Percentiles rank a stretch among this genome's conserved stretches.
phyloP scores from a whole-genome alignment of 2,113 vertebrate species.

The Leucosticte australis region DNA sequence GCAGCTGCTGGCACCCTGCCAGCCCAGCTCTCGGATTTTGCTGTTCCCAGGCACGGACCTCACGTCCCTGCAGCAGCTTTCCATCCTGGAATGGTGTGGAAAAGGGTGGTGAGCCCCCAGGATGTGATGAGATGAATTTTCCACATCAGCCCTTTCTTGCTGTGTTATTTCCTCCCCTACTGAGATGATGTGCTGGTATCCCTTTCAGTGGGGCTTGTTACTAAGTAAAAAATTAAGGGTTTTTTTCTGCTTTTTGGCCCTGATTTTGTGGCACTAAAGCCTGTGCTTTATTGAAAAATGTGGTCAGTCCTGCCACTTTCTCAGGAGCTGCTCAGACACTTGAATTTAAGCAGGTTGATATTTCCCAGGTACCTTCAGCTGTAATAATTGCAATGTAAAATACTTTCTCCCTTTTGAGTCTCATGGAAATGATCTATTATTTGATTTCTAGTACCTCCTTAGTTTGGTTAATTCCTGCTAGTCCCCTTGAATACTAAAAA shows the following conservation, averaged over 20 bases:
- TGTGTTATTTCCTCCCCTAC: rapidly evolving
- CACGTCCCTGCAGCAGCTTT: rapidly evolving
- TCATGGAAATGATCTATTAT: background rate
- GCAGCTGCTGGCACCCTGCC: background rate
- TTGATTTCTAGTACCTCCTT: background rate
- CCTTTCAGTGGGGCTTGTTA: background rate
- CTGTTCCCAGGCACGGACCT: background rate
- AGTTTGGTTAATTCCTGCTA: background rate
- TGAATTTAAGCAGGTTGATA: background rate
- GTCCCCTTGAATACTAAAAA: background rate
- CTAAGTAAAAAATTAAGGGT: rapidly evolving
- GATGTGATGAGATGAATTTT: background rate
- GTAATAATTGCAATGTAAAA: background rate
- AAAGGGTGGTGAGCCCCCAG: background rate
- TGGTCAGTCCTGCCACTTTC: background rate
- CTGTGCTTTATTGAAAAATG: background rate
- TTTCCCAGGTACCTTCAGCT: background rate
- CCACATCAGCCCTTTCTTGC: rapidly evolving
- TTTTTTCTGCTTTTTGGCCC: background rate
- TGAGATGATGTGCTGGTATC: rapidly evolving
- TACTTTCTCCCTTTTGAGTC: background rate
- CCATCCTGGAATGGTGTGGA: background rate
- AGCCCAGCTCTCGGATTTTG: rapidly evolving
- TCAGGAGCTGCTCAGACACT: background rate
- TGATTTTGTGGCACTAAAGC: background rate